These are phyloP conservation scores for Ridgeia piscesae DNA, from an alignment of 1,140 invertebrate species.

Conservation along the genomic window DNA sequence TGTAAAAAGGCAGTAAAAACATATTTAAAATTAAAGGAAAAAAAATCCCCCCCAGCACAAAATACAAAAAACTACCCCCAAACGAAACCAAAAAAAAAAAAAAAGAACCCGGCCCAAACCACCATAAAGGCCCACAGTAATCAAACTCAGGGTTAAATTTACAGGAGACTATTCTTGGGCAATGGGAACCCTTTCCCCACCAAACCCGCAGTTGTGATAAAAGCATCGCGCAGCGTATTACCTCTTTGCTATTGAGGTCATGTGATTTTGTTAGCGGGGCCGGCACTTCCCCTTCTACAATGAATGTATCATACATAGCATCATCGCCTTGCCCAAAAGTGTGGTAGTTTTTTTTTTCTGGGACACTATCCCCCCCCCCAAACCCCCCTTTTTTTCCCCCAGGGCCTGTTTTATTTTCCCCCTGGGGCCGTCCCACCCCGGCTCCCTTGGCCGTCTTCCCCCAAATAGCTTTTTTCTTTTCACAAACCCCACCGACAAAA, in stretches of 20 bases:
- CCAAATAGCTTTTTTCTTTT: neutral
- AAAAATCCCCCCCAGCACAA: neutral
- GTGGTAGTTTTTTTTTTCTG: neutral
- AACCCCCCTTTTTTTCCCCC: neutral
- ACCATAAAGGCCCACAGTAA: neutral
- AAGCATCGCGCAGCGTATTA: neutral
- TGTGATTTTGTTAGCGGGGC: neutral
- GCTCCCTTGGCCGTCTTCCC: neutral
- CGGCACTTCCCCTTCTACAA: neutral
- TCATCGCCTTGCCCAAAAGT: neutral
- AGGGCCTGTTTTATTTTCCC: neutral
- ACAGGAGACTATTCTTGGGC: neutral
- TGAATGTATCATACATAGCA: neutral
- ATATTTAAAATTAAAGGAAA: neutral
- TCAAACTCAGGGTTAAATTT: neutral
- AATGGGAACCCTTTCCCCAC: neutral
- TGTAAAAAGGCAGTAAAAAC: neutral
- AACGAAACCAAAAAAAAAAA: neutral
- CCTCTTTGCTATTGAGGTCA: neutral
- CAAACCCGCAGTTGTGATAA: neutral
- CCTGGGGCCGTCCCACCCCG: neutral
- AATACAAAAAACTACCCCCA: neutral
- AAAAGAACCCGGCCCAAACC: neutral
- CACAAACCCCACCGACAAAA: neutral
- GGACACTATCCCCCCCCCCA: neutral